A percentile compares a stretch with the other conserved stretches of the same genome.
Conservation (phyloP, 2,888 invertebrate genomes). For the Druceiella hillmani region DNA sequence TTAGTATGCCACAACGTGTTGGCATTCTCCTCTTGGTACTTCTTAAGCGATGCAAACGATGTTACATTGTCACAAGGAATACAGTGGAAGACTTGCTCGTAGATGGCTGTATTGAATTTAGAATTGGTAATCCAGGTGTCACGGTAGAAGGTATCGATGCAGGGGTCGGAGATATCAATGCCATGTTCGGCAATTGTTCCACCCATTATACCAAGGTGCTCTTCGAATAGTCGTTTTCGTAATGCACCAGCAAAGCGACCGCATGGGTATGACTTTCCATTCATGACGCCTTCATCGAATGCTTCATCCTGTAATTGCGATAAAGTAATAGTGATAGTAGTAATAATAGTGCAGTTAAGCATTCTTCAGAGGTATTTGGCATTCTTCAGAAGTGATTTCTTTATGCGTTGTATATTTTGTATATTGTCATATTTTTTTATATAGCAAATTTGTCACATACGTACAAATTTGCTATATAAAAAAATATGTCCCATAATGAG, state of each 20-base stretch:
- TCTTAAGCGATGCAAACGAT: conserved; percentile 65
- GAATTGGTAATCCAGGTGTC: conserved; percentile 81
- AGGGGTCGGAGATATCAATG: conserved; percentile 73
- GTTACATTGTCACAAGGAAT: conserved; percentile 70
- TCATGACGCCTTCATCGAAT: conserved; percentile 76
- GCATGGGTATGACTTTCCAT: conserved; percentile 71
- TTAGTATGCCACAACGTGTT: conserved; percentile 67
- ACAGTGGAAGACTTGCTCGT: conserved; percentile 83
- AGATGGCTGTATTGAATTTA: conserved; percentile 77
- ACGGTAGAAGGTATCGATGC: conserved; percentile 75
- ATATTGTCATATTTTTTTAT: no score
- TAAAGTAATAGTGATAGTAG: no score
- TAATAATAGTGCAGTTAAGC: no score
- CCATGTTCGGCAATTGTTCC: conserved; percentile 42
- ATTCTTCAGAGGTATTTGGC: no score
- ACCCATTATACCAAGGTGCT: conserved; percentile 74
- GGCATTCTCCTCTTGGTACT: conserved; percentile 63
- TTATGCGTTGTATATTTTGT: no score
- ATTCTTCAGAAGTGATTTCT: no score
- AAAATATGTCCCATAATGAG: no score
- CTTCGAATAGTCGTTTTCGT: conserved; percentile 80
- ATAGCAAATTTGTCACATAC: no score
- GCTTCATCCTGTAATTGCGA: conserved; percentile 71
- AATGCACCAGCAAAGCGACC: conserved; percentile 85
- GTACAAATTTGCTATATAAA: no score